phyloP scores from a whole-genome alignment of 2,797 vertebrate species.

The Calcarius lapponicus region DNA sequence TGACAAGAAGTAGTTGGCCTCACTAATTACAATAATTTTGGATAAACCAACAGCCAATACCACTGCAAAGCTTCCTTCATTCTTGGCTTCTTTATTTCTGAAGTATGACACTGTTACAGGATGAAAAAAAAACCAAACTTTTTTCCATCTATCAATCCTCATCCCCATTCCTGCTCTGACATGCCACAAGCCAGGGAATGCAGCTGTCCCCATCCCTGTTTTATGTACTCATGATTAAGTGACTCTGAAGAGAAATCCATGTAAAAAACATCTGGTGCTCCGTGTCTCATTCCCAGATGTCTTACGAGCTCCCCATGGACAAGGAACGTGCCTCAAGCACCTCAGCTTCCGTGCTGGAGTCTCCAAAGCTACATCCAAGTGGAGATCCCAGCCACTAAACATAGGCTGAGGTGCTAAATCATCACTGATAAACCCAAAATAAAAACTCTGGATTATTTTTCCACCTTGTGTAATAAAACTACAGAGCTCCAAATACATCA shows the following conservation, averaged over 20 bases:
- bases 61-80: neutral
- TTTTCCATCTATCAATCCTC: neutral
- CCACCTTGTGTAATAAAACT: neutral
- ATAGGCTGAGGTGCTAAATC: neutral
- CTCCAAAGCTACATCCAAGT: neutral
- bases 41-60: neutral
- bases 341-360: neutral
- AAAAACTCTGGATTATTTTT: neutral
- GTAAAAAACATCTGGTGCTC: slow-evolving; percentile 40
- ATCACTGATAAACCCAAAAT: neutral
- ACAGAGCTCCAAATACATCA: neutral
- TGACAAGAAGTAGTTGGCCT: neutral
- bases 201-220: slow-evolving; percentile 15
- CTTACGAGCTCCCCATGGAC: slow-evolving; percentile 9
- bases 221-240: slow-evolving; percentile 33
- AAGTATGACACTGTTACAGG: neutral
- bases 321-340: neutral
- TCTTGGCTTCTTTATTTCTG: neutral
- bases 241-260: slow-evolving; percentile 33
- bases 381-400: neutral
- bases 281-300: neutral
- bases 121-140: neutral
- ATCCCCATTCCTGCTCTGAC: neutral
- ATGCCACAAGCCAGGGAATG: neutral
- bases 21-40: neutral